A percentile compares a stretch with the other conserved stretches of the same genome.
Conservation (phyloP, 2,888 invertebrate species). For the Opisthograptis luteolata region DNA sequence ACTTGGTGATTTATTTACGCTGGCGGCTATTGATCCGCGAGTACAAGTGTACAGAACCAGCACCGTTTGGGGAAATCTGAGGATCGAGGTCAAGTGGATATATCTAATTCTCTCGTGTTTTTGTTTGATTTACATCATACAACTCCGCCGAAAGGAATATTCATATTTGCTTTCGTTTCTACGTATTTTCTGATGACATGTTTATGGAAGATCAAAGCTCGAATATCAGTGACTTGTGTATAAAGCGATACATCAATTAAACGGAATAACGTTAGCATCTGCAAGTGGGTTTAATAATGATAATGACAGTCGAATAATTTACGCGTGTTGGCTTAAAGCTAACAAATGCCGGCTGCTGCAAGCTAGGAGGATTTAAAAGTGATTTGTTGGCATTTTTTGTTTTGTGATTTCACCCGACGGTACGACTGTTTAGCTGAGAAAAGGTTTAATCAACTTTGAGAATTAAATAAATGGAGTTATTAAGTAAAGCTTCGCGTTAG, state of each 20-base stretch:
- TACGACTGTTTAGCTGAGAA: constrained; percentile 21
- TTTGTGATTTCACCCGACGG: constrained; percentile 36
- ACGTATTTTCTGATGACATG: constrained; percentile 30
- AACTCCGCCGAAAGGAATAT: constrained; percentile 47
- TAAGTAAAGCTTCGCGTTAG: constrained; percentile 16
- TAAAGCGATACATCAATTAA: constrained; percentile 27
- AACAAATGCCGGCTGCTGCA: constrained; percentile 45
- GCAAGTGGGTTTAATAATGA: constrained; percentile 29
- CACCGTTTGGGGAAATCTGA: constrained; percentile 61
- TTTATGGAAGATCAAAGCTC: constrained; percentile 24
- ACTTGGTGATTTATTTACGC: constrained; percentile 79
- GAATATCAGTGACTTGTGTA: constrained; percentile 16
- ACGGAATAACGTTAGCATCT: constrained; percentile 12
- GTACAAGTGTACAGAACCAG: constrained; percentile 58
- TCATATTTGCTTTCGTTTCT: constrained; percentile 35
- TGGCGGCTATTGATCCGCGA: constrained; percentile 71
- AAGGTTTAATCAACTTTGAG: constrained; percentile 24
- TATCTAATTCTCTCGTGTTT: constrained; percentile 60
- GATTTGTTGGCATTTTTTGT: constrained; percentile 47
- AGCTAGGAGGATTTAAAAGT: constrained; percentile 45
- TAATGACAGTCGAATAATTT: constrained; percentile 55
- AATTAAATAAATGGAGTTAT: constrained; percentile 18
- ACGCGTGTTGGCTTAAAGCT: constrained; percentile 49
- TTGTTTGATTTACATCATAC: constrained; percentile 66
- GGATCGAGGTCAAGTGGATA: constrained; percentile 75